Evolutionary conservation across 2,797 vertebrate genomes (phyloP), one percentile per base, ranked within the genome.

Genomic region (Artibeus lituratus): DNA sequence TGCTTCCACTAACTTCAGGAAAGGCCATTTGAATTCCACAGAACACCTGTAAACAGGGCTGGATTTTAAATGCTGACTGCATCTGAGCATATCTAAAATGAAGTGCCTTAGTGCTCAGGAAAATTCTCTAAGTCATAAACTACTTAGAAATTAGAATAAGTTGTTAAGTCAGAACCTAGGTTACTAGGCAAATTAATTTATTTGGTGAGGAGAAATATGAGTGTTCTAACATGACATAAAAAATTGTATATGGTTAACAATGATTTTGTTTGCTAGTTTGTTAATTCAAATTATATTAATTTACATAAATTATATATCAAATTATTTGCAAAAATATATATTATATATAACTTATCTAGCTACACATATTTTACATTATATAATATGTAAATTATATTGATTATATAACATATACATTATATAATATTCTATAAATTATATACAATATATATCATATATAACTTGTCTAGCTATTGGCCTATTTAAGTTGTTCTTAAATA

Each of bases 101-200:
- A 65, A 35, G 6, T 84, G 65, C 37, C 72, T 85, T 77, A 90
- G 94, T 95, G 94, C 26, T 95, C 51, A 55, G 21, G n/a, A 95
- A 81, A 93, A 87, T 87, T 37, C 26, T 62, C 76, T 96, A 86
- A 95, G 37, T 88, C 78, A 91, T 78, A 87, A 72, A 37, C 72
- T 39, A 81, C 57, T 92, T 90, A 81, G 55, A 90, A 94, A 92
- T 86, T 94, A 69, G 37, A 87, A 53, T 19, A 92, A 90, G n/a
- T 49, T 95, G 49, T 57, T 91, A 47, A 93, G 78, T 95, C 74
- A 95, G 80, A 94, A 95, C 19, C 29, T 73, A 81, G 16, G 16
- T 53, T 91, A 67, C n/a, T 14, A 59, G 35, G 84, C 6, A 94
- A 94, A 85, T 77, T 94, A 9, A 83, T 87, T 95, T 83, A 73